A percentile compares a stretch with the other conserved stretches of the same genome.
phyloP scores from a whole-genome alignment of 2,113 vertebrate species.

The Trichomycterus rosablanca region DNA sequence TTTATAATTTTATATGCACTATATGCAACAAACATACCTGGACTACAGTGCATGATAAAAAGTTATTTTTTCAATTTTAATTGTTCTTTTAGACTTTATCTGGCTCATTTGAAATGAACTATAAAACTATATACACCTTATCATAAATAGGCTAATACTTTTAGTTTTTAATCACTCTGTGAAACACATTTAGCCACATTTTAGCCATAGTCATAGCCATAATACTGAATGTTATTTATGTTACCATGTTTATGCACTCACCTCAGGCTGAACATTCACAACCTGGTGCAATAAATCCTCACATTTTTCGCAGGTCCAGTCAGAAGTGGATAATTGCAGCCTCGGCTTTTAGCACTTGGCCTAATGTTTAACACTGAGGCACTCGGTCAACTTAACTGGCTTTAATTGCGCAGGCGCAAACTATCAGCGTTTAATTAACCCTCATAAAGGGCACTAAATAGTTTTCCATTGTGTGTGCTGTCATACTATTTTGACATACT shows the following conservation, averaged over 20 bases:
- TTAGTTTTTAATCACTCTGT: too few species aligned
- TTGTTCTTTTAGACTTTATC: too few species aligned
- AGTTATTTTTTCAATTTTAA: too few species aligned
- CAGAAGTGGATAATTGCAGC: slow-evolving; percentile 31
- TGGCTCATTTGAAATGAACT: too few species aligned
- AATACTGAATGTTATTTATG: slow-evolving; percentile 1
- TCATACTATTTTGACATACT: slow-evolving; percentile 4
- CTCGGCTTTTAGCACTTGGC: slow-evolving; percentile 42
- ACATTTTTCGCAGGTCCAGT: slow-evolving; percentile 32
- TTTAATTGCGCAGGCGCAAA: slow-evolving; percentile 51
- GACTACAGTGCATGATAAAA: too few species aligned
- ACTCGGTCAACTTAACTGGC: slow-evolving; percentile 39
- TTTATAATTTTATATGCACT: too few species aligned
- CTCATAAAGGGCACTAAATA: slow-evolving; percentile 61
- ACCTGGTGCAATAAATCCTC: slow-evolving; percentile 21
- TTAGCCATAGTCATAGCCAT: too few species aligned
- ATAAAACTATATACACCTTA: too few species aligned
- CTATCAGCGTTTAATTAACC: slow-evolving; percentile 68
- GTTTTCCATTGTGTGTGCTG: not conserved
- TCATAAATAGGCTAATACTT: too few species aligned
- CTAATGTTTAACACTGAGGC: slow-evolving; percentile 42
- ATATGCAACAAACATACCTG: too few species aligned
- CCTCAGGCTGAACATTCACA: slow-evolving; percentile 12
- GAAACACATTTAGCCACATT: too few species aligned
- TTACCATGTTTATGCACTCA: not conserved